Percentiles rank a stretch among this genome's conserved stretches.
Conservation (phyloP, 2,113 vertebrate genomes). For the Isichthys henryi region DNA sequence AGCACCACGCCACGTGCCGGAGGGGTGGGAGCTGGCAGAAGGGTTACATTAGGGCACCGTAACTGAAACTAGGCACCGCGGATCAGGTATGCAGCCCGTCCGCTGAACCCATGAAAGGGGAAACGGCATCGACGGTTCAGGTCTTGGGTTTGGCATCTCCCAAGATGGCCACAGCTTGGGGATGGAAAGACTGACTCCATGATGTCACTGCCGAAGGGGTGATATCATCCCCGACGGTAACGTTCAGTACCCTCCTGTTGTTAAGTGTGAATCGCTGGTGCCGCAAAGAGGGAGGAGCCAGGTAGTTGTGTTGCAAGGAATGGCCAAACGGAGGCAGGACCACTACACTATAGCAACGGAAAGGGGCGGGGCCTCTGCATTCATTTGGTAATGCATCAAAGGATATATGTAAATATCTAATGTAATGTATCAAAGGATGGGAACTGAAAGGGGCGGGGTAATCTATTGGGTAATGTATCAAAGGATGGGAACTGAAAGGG, state of each 20-base stretch:
- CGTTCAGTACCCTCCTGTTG: neutral
- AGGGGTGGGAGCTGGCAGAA: neutral
- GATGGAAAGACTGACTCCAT: neutral
- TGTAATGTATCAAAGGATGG: neutral
- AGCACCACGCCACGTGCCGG: neutral
- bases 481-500: neutral
- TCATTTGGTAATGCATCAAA: neutral
- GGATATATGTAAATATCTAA: neutral
- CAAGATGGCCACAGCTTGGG: neutral
- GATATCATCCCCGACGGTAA: neutral
- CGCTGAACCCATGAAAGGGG: slow-evolving; percentile 12
- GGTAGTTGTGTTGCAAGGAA: too few relatives aligned
- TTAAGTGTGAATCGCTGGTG: neutral
- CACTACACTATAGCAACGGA: too few relatives aligned
- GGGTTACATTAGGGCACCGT: neutral
- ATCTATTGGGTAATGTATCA: neutral
- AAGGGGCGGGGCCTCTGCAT: neutral
- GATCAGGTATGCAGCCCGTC: slow-evolving; percentile 13
- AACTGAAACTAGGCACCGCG: slow-evolving; percentile 15
- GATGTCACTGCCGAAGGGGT: neutral
- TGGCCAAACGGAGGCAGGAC: neutral
- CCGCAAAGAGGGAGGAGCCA: neutral
- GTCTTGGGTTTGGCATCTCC: neutral
- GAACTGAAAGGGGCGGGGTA: neutral
- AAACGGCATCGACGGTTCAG: slow-evolving; percentile 5